phyloP scores from a whole-genome alignment of 23 tunicate genomes.

The Phallusia fumigata region DNA sequence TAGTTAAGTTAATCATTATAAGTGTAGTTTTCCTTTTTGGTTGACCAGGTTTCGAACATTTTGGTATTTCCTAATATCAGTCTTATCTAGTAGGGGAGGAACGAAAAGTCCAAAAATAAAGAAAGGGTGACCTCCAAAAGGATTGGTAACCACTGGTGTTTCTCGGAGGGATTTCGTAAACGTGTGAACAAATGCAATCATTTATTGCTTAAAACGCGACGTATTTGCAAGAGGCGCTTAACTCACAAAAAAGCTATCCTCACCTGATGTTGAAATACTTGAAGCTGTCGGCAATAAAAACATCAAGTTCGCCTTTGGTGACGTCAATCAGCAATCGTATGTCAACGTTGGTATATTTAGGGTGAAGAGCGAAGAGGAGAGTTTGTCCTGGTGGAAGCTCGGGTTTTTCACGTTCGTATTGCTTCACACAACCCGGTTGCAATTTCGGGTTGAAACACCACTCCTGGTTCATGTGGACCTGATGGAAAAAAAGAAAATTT shows the following conservation, averaged over 20 bases:
- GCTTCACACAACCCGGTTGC: slow-evolving; percentile 14
- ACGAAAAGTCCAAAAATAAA: too few relatives aligned
- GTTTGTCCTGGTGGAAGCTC: slow-evolving; percentile 35
- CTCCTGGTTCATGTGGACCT: slow-evolving; percentile 32
- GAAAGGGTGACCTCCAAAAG: too few relatives aligned
- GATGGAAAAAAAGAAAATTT: background rate
- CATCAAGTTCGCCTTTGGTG: slow-evolving; percentile 45
- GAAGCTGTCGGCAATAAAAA: slow-evolving; percentile 26
- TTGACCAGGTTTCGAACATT: too few relatives aligned
- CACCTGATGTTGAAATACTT: slow-evolving; percentile 34
- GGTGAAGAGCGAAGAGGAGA: slow-evolving; percentile 45
- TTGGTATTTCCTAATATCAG: too few relatives aligned
- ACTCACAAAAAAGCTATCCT: background rate
- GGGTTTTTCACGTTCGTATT: background rate
- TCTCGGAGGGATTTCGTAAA: too few relatives aligned
- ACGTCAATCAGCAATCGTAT: slow-evolving; percentile 58
- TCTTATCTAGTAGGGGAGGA: too few relatives aligned
- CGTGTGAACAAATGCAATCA: too few relatives aligned
- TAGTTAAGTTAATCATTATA: too few relatives aligned
- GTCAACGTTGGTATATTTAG: slow-evolving; percentile 53
- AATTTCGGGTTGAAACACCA: slow-evolving; percentile 43
- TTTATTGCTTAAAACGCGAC: too few relatives aligned
- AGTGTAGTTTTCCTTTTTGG: too few relatives aligned
- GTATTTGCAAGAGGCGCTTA: too few relatives aligned
- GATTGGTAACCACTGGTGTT: too few relatives aligned